Evolutionary conservation across 2,113 vertebrate species (phyloP), one percentile per base, ranked within the genome.

Genomic region (Sminthopsis crassicaudata): DNA sequence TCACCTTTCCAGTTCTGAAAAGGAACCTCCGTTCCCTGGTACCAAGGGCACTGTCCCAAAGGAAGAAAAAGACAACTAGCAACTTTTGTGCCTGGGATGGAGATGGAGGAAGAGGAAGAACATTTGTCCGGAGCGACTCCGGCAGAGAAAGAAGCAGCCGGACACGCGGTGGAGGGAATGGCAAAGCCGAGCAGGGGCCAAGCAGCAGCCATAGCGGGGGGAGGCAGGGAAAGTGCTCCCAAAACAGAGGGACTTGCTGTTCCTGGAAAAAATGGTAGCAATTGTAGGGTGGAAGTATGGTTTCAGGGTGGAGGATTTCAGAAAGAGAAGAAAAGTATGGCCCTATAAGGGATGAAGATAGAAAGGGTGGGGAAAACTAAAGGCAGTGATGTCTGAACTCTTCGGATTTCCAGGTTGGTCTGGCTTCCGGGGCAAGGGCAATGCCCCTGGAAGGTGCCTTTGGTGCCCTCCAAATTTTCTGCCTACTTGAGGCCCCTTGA

Each of bases 1-100:
- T 93, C 93, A 91, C 89, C 67, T 42, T 67, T 90, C 91, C 90
- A 95, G 90, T 55, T 94, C 94, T 22, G 0, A 91, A 90, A 95
- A 60, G 46, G 89, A 89, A 93, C 90, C 90, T n/a, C 46, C 0
- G 46, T 22, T 42, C 93, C 92, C 89, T 90, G 91, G 93, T 53
- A 89, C 27, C 1, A 93, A 2, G 90, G 93, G 91, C 30, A 9
- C 0, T 1, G 76, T 67, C n/a, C 46, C 94, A 51, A 9, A 1
- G 1, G 3, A 54, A 89, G 52, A 16, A 91, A 89, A 2, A 30
- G 50, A 1, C 46, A n/a, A 76, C 36, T 7, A 42, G 67, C 19
- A 22, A 22, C 16, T 76, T 84, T 23, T 84, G 67, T 42, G n/a
- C 5, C 36, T 42, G n/a, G 67, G 2, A 30, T 4, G 2, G 57